Conservation (phyloP, 1,140 invertebrate species). For the Drosophila paulistorum region DNA sequence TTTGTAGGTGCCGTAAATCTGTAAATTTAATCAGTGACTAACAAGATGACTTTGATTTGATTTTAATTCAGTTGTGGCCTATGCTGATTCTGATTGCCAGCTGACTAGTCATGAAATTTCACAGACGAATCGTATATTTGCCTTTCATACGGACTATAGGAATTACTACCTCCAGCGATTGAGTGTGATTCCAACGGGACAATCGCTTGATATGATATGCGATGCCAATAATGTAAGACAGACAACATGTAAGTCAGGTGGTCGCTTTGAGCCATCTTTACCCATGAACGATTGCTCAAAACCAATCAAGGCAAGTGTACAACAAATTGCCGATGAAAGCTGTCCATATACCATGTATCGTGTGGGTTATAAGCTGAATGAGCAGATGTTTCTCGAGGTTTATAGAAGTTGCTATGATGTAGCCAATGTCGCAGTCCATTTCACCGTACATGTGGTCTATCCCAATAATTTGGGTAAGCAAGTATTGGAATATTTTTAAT, state of each 20-base stretch:
- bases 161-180: conserved; percentile 12
- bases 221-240: conserved; percentile 1
- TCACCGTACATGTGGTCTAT: conserved; percentile 33
- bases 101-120: conserved; percentile 2
- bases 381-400: conserved; percentile 33
- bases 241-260: conserved; percentile 25
- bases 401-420: conserved; percentile 43
- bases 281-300: conserved; percentile 12
- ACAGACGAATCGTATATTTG: conserved; percentile 33
- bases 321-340: background rate
- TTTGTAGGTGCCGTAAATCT: conserved; percentile 14
- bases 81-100: conserved; percentile 24
- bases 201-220: conserved; percentile 28
- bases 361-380: conserved; percentile 32
- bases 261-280: background rate
- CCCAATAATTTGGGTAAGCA: conserved; percentile 27
- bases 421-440: background rate
- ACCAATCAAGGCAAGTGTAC: background rate
- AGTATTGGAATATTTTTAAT: background rate
- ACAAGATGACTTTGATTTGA: conserved; percentile 5
- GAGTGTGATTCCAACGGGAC: conserved; percentile 5
- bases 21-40: conserved; percentile 10
- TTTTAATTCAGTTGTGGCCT: conserved; percentile 9
- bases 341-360: conserved; percentile 25
- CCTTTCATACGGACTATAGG: background rate